A percentile compares a stretch with the other conserved stretches of the same genome.
Conservation (phyloP, 1,140 invertebrate species). For the Idris sp. region DNA sequence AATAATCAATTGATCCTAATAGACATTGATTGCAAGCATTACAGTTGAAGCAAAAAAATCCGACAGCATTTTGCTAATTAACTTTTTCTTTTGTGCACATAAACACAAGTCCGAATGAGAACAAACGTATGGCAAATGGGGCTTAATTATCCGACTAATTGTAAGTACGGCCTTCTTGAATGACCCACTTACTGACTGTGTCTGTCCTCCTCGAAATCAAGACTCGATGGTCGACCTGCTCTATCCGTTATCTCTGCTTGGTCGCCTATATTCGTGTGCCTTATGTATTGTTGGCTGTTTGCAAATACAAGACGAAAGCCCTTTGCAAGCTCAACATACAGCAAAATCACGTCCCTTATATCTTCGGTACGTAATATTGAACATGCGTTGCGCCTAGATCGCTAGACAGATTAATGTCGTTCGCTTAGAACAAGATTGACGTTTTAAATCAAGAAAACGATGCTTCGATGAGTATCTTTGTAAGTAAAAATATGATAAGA, state of each 20-base stretch:
- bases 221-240: constrained; percentile 55
- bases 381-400: constrained; percentile 5
- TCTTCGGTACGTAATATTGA: constrained; percentile 21
- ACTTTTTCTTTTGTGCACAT: constrained; percentile 59
- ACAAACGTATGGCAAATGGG: constrained; percentile 57
- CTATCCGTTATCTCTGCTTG: constrained; percentile 56
- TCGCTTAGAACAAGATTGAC: constrained; percentile 35
- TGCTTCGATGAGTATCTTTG: too few relatives aligned
- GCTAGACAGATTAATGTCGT: constrained; percentile 37
- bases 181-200: constrained; percentile 47
- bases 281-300: constrained; percentile 53
- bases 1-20: too few relatives aligned
- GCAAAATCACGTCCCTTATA: constrained; percentile 29
- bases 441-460: not conserved
- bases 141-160: constrained; percentile 58
- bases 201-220: constrained; percentile 58
- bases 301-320: constrained; percentile 42
- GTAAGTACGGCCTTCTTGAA: constrained; percentile 42
- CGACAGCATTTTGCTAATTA: constrained; percentile 60
- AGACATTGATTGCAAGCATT: too few relatives aligned
- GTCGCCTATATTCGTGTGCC: constrained; percentile 44
- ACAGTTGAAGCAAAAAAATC: too few relatives aligned
- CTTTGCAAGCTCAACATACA: constrained; percentile 29
- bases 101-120: constrained; percentile 54
- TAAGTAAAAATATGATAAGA: too few relatives aligned